Evolutionary conservation across 2,797 vertebrate genomes (phyloP).

Genomic region (Coreius guichenoti): DNA sequence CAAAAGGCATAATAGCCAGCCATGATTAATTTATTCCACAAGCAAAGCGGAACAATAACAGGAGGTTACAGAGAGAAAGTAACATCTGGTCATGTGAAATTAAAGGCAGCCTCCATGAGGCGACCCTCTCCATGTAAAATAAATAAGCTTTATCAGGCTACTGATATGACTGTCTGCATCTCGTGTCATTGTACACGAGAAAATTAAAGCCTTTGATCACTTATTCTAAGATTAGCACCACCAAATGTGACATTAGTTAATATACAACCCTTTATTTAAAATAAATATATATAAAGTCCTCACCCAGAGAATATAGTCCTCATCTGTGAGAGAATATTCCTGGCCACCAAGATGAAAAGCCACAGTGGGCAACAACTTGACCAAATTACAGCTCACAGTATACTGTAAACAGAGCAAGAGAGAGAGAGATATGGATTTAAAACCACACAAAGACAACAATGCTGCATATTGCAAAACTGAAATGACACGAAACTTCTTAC

Average conservation of each 20-base stretch:
- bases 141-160: not conserved
- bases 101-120: not conserved
- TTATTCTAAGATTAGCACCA: not conserved
- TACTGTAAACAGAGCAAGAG: slow-evolving; percentile 77
- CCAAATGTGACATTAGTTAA: not conserved
- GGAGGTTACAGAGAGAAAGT: not conserved
- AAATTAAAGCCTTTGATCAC: not conserved
- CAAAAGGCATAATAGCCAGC: not conserved
- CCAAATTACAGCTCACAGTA: slow-evolving; percentile 85
- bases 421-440: not conserved
- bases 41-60: not conserved
- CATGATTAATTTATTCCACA: not conserved
- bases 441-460: not conserved
- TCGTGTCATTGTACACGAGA: not conserved
- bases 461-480: not conserved
- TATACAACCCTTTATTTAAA: not conserved
- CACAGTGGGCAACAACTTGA: slow-evolving; percentile 87
- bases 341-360: slow-evolving; percentile 90
- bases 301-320: slow-evolving; percentile 91
- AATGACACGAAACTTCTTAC: not conserved
- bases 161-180: not conserved
- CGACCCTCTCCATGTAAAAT: not conserved
- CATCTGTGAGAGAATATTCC: slow-evolving; percentile 81
- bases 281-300: slow-evolving; percentile 55
- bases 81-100: not conserved